Evolutionary conservation across 1,140 invertebrate species (phyloP).

Genomic region (Dryas iulia): DNA sequence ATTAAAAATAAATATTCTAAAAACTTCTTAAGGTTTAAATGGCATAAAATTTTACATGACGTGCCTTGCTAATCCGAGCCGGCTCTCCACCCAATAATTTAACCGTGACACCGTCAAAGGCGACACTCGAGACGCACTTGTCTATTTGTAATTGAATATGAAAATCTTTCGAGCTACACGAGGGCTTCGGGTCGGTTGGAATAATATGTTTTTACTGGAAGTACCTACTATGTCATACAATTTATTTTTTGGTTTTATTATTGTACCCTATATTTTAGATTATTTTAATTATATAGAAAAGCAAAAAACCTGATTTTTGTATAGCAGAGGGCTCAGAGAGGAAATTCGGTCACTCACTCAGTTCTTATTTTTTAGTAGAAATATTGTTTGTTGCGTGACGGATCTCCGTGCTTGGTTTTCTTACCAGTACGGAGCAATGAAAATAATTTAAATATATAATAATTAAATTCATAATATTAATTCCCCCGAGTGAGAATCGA

Average conservation of each 20-base stretch:
- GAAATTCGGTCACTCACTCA: too few relatives aligned
- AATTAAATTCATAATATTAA: too few relatives aligned
- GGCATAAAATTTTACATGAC: slow-evolving; percentile 37
- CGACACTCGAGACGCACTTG: slow-evolving; percentile 69
- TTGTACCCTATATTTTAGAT: too few relatives aligned
- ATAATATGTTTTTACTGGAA: slow-evolving; percentile 36
- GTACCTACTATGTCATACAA: background rate
- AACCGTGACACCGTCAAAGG: slow-evolving; percentile 64
- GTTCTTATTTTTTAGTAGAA: too few relatives aligned
- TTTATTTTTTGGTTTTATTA: background rate
- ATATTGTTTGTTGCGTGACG: too few relatives aligned
- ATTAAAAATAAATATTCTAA: background rate
- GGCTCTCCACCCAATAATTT: slow-evolving; percentile 58
- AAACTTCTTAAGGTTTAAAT: slow-evolving; percentile 21
- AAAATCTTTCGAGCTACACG: slow-evolving; percentile 66
- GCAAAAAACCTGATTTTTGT: too few relatives aligned
- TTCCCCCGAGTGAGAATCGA: too few relatives aligned
- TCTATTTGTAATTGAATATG: slow-evolving; percentile 79
- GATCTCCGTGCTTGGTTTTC: too few relatives aligned
- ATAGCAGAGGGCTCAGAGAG: too few relatives aligned
- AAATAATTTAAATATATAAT: too few relatives aligned
- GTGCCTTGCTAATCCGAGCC: slow-evolving; percentile 42
- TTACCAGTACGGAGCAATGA: too few relatives aligned
- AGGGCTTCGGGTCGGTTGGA: slow-evolving; percentile 32
- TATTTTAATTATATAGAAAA: too few relatives aligned